Evolutionary conservation across 2,888 invertebrate species (phyloP).

Genomic region (Drosophila robusta): DNA sequence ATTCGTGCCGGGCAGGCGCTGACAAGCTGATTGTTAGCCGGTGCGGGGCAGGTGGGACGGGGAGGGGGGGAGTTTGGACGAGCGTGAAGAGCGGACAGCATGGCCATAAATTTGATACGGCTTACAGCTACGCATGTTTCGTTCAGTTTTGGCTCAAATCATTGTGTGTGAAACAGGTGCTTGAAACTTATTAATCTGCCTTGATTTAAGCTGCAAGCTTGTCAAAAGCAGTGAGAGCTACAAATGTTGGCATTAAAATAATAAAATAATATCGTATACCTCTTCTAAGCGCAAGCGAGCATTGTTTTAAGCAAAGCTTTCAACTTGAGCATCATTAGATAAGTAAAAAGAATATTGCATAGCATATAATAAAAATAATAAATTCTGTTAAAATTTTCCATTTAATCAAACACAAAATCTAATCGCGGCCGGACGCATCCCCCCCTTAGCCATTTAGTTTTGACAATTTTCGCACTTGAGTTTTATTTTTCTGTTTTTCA

Average conservation of each 20-base stretch:
- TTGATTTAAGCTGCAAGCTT: background rate
- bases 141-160: background rate
- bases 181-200: constrained; percentile 1
- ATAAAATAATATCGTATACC: too few relatives aligned
- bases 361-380: too few relatives aligned
- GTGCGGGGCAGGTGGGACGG: background rate
- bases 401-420: too few relatives aligned
- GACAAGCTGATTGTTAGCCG: constrained; percentile 39
- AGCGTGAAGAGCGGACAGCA: constrained; percentile 8
- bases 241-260: too few relatives aligned
- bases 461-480: background rate
- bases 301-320: too few relatives aligned
- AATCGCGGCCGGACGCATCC: too few relatives aligned
- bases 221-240: background rate
- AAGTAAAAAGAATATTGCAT: too few relatives aligned
- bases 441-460: too few relatives aligned
- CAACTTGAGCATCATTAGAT: too few relatives aligned
- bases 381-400: background rate
- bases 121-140: background rate
- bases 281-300: too few relatives aligned
- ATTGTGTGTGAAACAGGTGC: constrained; percentile 8
- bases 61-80: too few relatives aligned
- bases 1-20: constrained; percentile 30
- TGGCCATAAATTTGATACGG: constrained; percentile 26
- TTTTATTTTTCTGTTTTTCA: background rate